Base-by-base conservation (phyloP, 2,888 invertebrate genomes). In the Dione vanillae region DNA sequence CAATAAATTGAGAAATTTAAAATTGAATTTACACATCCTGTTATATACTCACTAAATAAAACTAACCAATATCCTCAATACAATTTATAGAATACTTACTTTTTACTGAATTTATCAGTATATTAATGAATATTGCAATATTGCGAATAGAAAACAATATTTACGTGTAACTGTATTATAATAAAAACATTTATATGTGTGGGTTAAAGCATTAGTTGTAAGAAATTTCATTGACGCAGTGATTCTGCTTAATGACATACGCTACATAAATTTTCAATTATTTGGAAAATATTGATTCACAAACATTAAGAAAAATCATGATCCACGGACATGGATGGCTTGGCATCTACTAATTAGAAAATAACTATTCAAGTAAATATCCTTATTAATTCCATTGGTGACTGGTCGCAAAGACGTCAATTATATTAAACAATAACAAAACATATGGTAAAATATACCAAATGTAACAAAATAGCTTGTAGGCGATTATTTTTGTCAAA, bases 321-420 rank as follows among this genome's bases (percentile, higher is more conserved):
- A 5, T 3, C 2, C 27, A 27, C 5, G 27, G 2, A 27, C 5
- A 27, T 27, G 27, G 27, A 27, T 27, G 27, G 27, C 27, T 3
- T 27, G 27, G 27, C 27, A 27, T 27, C 27, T 27, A 27, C 27
- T 8, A 54, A 37, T 54, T 14, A 54, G 35, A 35, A 54, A 54
- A 54, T 54, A 16, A 37, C n/a, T 37, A 54, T 16, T 7, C 52
- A 16, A 19, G 16, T 54, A 14, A 35, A 54, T 9, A 54, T 54
- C 47, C 16, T 47, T 16, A 47, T 9, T 9, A 16, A 47, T 16
- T 14, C 16, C 8, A 47, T 16, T 54, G 37, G 0, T 5, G 37
- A 37, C 37, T 54, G 3, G 54, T 35, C 54, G 16, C 37, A 54
- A 37, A 16, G n/a, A 54, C 54, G 54, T 54, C 54, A 37, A 37